Base-by-base conservation (phyloP, 2,797 vertebrate species). In the Spea hammondii region DNA sequence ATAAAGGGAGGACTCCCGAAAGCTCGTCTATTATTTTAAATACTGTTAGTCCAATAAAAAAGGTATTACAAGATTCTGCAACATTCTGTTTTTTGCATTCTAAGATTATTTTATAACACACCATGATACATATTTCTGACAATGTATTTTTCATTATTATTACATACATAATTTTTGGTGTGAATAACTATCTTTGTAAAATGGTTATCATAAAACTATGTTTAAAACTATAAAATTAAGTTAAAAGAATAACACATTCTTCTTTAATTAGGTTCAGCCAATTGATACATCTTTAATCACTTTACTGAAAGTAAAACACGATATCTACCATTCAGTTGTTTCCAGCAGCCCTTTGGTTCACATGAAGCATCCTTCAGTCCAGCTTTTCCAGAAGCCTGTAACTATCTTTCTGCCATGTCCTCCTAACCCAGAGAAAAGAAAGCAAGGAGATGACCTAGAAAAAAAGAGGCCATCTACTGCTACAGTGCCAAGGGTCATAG, bases 291-390 rank as follows among this genome's bases (percentile, higher is more conserved):
- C 87, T 17, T 77, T 95, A 12, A 76, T 96, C 87, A 90, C 91
- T 0, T 77, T 88, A 44, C 5, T 95, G 84, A 95, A 91, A 91
- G 82, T 89, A 83, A 91, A 89, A 79, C 88, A 91, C 0, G 92
- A 94, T 1, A 80, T 67, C 32, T 93, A 90, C 67, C 88, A 86
- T 53, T 79, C 86, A 0, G 90, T 95, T 44, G 80, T 92, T 8
- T 92, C 93, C 13, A 93, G 91, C 2, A 96, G 94, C 62, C 92
- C 94, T 0, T 65, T 97, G 49, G 84, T 96, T 83, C 86, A 92
- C 81, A 70, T 95, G 60, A 88, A 89, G 50, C 94, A 96, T 62
- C 93, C 93, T 7, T 91, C 89, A 79, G 90, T 87, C 0, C 92
- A 91, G 51, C 78, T 85, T 49, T 92, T 94, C 79, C 92, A 90